Base-by-base conservation (phyloP, 2,888 invertebrate species). In the Drosophila paracracens region DNA sequence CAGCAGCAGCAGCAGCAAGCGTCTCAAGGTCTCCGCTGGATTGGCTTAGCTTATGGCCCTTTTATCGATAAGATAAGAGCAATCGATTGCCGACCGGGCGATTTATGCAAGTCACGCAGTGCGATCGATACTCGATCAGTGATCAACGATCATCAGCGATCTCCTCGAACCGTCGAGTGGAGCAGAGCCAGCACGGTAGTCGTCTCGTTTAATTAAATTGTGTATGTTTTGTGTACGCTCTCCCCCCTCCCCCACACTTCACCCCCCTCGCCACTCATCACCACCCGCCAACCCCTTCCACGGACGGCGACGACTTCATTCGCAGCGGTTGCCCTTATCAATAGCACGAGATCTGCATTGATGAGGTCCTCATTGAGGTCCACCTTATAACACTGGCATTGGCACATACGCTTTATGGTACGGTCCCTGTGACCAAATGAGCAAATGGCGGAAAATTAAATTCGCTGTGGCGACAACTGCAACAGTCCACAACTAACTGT, bases 371-470 rank as follows among this genome's bases (percentile, higher is more conserved):
- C 48, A 50, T 59, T 64, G 62, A 67, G 56, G 38, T 56, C 27
- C 56, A 63, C 53, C 57, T 53, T 64, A 67, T 58, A 43, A 43
- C 43, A 43, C 21, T 54, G 46, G 53, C 61, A 53, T 51, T 64
- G 65, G 56, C 89, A 88, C 86, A 86, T 86, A 88, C 87, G 81
- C 76, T 83, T 86, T 81, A 71, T 88, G 70, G 81, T 83, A 68
- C 68, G 63, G 7, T 46, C 46, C 25, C 46, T 51, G 64, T 57
- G 72, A 68, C 69, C 65, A 82, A 87, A 83, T 87, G 77, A 80
- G 80, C 78, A 79, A 90, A 86, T 83, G 87, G 87, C 87, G 90
- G 90, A 90, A 90, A 87, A 88, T 87, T 79, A 88, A 88, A 74
- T 72, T 72, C 40, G 64, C 56, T 50, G 70, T 18, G 36, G 54